Evolutionary conservation across 2,888 invertebrate genomes (phyloP), one percentile per base, ranked within the genome.

Genomic region (Buathra laborator): DNA sequence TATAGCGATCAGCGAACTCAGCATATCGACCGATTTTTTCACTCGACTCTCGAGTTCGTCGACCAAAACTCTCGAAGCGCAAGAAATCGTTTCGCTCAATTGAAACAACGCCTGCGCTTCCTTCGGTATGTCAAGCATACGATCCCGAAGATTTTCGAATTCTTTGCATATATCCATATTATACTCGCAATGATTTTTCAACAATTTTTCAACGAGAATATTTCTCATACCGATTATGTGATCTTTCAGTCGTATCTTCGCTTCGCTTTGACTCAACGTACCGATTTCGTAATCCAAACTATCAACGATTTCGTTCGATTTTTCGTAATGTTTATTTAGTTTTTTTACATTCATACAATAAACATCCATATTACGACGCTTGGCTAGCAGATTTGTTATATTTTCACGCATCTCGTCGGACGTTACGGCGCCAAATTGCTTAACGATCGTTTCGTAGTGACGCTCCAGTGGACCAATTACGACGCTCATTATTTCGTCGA

Each of bases 51-150:
- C 94, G 53, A 95, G 90, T 72, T 93, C 91, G 9, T 94, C 92
- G 88, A 95, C 93, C 24, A 94, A 93, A 14, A 92, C 88, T 32
- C 94, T 94, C 6, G 95, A 94, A 12, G 95, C 95, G 19, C 94
- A 90, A 56, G 95, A 94, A 72, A 95, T 94, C 86, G 94, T 95
- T 62, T 95, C 94, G 29, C 94, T 94, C 89, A 95, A 93, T 10
- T 95, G 94, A 90, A 95, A 95, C 19, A 96, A 90, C 14, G 95
- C 94, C 79, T 94, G 94, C 3, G 95, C 95, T 29, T 94, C 94
- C 48, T 94, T 94, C 1, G 95, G 95, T 6, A 94, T 92, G 64
- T 94, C 92, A 43, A 95, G 89, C 2, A 95, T 94, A 74, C 92
- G 90, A 24, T 92, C 91, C 86, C 94, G 92, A 7, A 95, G 92